phyloP scores from a whole-genome alignment of 2,113 vertebrate species.

The Alaudala cheleensis region DNA sequence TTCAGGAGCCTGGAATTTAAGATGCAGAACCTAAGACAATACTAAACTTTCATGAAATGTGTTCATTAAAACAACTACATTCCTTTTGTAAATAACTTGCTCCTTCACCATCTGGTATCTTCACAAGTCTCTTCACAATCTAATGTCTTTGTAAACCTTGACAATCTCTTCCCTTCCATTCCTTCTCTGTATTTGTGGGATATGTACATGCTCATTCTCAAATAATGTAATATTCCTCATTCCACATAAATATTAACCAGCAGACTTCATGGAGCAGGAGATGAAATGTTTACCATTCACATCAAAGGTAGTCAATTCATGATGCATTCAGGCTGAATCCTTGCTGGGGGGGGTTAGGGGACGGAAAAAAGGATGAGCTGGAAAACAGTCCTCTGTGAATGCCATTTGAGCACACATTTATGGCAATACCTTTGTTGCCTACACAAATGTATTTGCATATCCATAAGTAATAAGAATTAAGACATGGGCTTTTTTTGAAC shows the following conservation, averaged over 20 bases:
- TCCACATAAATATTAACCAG: conserved; percentile 7
- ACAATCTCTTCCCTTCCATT: not conserved
- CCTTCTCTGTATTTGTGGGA: not conserved
- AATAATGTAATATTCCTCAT: not conserved
- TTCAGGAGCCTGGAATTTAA: not conserved
- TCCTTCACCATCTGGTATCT: not conserved
- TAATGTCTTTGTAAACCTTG: not conserved
- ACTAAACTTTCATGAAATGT: conserved; percentile 44
- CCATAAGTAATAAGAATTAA: not conserved
- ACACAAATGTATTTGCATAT: not conserved
- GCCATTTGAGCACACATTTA: not conserved
- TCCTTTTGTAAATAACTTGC: not conserved
- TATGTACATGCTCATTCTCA: not conserved
- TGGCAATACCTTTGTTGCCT: not conserved
- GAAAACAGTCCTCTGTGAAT: not conserved
- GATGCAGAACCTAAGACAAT: not conserved
- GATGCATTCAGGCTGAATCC: conserved; percentile 17
- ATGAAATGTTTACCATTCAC: not conserved
- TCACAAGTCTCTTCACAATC: not conserved
- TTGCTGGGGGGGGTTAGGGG: not conserved
- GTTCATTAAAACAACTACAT: conserved; percentile 10
- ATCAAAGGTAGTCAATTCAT: conserved; percentile 33
- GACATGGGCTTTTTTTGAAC: not conserved
- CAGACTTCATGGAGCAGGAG: not conserved
- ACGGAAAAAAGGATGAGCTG: not conserved